Conservation (phyloP, 2,888 invertebrate genomes). For the Pherbina coryleti region DNA sequence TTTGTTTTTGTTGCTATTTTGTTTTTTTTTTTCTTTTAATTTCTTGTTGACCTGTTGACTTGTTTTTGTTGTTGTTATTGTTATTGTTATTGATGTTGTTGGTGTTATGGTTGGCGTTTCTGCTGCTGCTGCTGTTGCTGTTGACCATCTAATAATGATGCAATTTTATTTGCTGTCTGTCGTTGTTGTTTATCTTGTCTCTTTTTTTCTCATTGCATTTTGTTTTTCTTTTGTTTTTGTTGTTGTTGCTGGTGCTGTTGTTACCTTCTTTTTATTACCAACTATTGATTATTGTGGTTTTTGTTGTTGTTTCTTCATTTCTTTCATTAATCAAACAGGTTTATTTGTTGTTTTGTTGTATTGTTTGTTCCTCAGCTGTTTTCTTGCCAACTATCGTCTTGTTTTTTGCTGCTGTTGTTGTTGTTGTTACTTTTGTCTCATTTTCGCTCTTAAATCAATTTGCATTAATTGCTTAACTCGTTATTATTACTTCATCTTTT, state of each 20-base stretch:
- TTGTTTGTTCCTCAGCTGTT: neutral
- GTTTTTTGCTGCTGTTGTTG: neutral
- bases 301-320: neutral
- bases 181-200: neutral
- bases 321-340: neutral
- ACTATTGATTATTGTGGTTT: neutral
- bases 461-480: neutral
- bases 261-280: neutral
- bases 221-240: neutral
- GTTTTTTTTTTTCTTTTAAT: neutral
- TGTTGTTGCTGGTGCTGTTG: neutral
- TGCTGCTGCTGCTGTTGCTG: neutral
- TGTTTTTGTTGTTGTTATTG: neutral
- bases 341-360: neutral
- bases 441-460: neutral
- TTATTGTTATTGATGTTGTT: neutral
- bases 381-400: neutral
- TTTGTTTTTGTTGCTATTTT: neutral
- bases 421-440: neutral
- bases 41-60: constrained; percentile 7
- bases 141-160: constrained; percentile 10
- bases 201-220: neutral
- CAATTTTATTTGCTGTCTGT: constrained; percentile 11
- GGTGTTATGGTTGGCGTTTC: neutral
- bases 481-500: neutral